These are phyloP conservation scores for Trissolcus basalis DNA, from an alignment of 1,140 invertebrate genomes.

Conservation along the genomic window DNA sequence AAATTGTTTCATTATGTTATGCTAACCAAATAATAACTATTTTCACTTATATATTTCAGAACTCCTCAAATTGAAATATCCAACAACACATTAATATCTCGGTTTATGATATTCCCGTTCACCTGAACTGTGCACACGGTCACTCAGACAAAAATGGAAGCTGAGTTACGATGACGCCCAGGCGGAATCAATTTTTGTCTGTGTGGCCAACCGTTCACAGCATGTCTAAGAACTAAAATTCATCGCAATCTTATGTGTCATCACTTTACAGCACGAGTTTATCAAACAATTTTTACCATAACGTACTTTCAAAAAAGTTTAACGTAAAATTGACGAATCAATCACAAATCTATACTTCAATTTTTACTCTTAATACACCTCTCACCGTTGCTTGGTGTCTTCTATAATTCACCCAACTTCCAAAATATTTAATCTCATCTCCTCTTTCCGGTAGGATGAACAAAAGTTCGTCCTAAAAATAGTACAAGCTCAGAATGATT, in stretches of 20 bases:
- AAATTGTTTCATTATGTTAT: too few relatives aligned
- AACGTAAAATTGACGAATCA: slow-evolving; percentile 7
- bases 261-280: slow-evolving; percentile 30
- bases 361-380: slow-evolving; percentile 11
- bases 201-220: slow-evolving; percentile 26
- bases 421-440: slow-evolving; percentile 15
- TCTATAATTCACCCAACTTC: slow-evolving; percentile 10
- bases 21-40: not conserved
- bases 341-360: slow-evolving; percentile 22
- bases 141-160: slow-evolving; percentile 36
- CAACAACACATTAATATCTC: slow-evolving; percentile 15
- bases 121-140: slow-evolving; percentile 31
- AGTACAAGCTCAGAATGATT: not conserved
- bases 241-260: slow-evolving; percentile 37
- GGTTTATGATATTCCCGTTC: slow-evolving; percentile 24
- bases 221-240: slow-evolving; percentile 35
- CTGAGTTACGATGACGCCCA: not conserved
- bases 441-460: not conserved
- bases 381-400: slow-evolving; percentile 11
- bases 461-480: not conserved
- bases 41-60: not conserved
- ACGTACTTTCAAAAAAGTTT: slow-evolving; percentile 23
- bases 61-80: slow-evolving; percentile 6
- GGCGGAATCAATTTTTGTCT: slow-evolving; percentile 16
- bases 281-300: slow-evolving; percentile 1